Conservation (phyloP, 1,140 invertebrate genomes). For the Drosophila pandora region DNA sequence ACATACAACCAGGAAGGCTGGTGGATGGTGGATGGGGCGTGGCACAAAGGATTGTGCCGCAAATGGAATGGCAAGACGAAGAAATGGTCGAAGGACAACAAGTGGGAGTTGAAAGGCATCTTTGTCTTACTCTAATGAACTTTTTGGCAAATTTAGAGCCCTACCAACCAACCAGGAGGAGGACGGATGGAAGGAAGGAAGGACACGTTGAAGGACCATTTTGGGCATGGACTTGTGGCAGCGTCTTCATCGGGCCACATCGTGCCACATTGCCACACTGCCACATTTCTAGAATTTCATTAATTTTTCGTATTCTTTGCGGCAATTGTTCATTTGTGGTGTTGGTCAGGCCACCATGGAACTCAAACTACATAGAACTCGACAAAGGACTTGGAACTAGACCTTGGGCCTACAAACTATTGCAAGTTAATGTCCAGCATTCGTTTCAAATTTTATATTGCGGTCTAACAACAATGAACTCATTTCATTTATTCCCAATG, state of each 20-base stretch:
- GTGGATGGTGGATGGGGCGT: neutral
- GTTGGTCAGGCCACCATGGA: conserved; percentile 13
- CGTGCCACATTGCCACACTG: conserved; percentile 51
- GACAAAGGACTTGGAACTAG: conserved; percentile 8
- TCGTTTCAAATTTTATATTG: conserved; percentile 58
- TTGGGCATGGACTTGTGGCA: conserved; percentile 28
- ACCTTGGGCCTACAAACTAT: conserved; percentile 7
- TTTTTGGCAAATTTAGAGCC: conserved; percentile 65
- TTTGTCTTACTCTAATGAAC: conserved; percentile 61
- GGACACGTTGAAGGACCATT: conserved; percentile 31
- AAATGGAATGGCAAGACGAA: neutral
- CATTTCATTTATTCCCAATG: conserved; percentile 48
- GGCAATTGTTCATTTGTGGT: conserved; percentile 63
- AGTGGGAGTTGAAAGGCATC: conserved; percentile 12
- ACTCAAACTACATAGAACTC: too few species aligned
- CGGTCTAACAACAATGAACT: conserved; percentile 40
- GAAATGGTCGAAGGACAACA: conserved; percentile 3
- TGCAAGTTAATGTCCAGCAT: conserved; percentile 55
- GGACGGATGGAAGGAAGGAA: conserved; percentile 1
- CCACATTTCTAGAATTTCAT: conserved; percentile 60
- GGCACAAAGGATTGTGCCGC: conserved; percentile 32
- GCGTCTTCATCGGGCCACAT: conserved; percentile 40
- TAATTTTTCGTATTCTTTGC: conserved; percentile 62
- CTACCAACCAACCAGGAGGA: conserved; percentile 29
- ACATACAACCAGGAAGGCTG: conserved; percentile 21